Percentiles rank a stretch among this genome's conserved stretches.
phyloP scores from a whole-genome alignment of 2,888 invertebrate species.

The Abrostola triplasia region DNA sequence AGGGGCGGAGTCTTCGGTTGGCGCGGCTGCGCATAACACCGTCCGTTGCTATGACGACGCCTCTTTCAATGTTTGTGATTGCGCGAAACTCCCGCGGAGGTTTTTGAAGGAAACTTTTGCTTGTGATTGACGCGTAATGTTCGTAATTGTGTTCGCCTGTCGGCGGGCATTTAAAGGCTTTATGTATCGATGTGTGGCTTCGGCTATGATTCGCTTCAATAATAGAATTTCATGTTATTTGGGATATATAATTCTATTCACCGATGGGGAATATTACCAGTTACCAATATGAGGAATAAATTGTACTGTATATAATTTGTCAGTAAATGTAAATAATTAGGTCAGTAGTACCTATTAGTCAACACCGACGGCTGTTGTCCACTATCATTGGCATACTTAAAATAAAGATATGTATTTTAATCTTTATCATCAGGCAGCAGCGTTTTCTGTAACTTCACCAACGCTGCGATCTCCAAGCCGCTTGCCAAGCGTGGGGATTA shows the following conservation, averaged over 20 bases:
- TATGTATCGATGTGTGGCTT: conserved; percentile 46
- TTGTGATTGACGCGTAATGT: conserved; percentile 73
- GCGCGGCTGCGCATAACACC: conserved; percentile 78
- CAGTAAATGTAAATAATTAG: too few species aligned
- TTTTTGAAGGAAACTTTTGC: conserved; percentile 71
- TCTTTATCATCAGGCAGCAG: too few species aligned
- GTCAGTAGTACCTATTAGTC: too few species aligned
- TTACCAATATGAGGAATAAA: neutral
- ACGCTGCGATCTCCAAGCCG: too few species aligned
- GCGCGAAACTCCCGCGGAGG: conserved; percentile 64
- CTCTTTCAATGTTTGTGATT: conserved; percentile 83
- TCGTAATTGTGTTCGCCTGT: conserved; percentile 65
- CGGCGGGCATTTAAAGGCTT: conserved; percentile 54
- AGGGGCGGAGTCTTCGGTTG: conserved; percentile 74
- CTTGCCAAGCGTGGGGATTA: too few species aligned
- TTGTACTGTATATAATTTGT: neutral
- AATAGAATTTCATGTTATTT: conserved; percentile 24
- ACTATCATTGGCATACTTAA: too few species aligned
- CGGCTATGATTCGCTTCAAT: conserved; percentile 32
- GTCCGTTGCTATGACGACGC: conserved; percentile 84
- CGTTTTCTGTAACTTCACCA: too few species aligned
- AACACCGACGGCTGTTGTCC: too few species aligned
- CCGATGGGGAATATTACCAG: neutral
- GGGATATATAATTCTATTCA: conserved; percentile 7
- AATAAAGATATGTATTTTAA: too few species aligned